Evolutionary conservation across 2,113 vertebrate genomes (phyloP).

Genomic region (Helogale parvula): DNA sequence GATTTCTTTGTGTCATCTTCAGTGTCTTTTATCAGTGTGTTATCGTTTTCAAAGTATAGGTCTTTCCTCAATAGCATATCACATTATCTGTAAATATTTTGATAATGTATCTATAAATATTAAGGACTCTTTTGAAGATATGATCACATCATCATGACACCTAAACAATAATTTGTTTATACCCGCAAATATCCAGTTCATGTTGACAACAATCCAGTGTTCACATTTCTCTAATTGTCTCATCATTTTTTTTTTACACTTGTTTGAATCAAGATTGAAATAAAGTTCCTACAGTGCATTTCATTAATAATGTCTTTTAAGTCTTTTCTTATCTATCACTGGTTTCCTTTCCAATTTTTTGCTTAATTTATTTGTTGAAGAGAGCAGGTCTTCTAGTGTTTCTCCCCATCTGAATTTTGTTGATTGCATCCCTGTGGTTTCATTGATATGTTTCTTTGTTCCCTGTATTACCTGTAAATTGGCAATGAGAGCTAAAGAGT

Average conservation of each 20-base stretch:
- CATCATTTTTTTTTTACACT: neutral
- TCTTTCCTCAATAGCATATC: neutral
- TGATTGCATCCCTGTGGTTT: neutral
- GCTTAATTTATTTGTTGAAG: slow-evolving; percentile 37
- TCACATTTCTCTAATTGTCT: slow-evolving; percentile 18
- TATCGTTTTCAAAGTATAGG: neutral
- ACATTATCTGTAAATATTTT: slow-evolving; percentile 41
- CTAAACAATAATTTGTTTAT: slow-evolving; percentile 49
- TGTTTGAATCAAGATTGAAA: slow-evolving; percentile 44
- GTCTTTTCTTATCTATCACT: neutral
- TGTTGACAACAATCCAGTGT: neutral
- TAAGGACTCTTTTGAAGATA: slow-evolving; percentile 20
- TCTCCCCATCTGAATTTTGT: slow-evolving; percentile 17
- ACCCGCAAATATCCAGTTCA: neutral
- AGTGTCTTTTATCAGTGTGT: neutral
- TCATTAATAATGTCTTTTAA: slow-evolving; percentile 27
- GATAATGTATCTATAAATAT: neutral
- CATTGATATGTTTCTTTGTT: slow-evolving; percentile 15
- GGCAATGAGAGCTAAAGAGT: neutral
- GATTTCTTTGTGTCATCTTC: neutral
- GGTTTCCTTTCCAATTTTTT: neutral
- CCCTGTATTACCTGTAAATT: slow-evolving; percentile 43
- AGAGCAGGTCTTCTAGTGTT: neutral
- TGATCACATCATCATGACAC: neutral
- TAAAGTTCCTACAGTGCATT: neutral